Evolutionary conservation across 2,797 vertebrate genomes (phyloP).

Genomic region (Sphaeramia orbicularis): DNA sequence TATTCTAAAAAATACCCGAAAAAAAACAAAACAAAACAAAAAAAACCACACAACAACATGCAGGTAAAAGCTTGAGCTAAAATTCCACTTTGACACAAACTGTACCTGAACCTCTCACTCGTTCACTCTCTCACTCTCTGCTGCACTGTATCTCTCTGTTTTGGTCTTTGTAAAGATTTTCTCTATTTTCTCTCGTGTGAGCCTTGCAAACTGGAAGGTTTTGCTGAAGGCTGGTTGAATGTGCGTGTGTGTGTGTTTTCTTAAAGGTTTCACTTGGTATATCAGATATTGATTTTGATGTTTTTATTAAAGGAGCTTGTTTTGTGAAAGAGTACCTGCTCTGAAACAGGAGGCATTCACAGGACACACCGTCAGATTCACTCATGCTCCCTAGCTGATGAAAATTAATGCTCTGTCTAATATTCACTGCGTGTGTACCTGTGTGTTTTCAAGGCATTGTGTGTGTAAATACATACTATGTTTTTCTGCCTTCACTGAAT

Average conservation of each 20-base stretch:
- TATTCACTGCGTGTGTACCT: slow-evolving; percentile 42
- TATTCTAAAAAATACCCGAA: slow-evolving; percentile 1
- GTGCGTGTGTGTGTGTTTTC: slow-evolving; percentile 50
- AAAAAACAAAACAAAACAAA: slow-evolving; percentile 36
- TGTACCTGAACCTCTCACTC: neutral
- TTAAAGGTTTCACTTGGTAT: slow-evolving; percentile 68
- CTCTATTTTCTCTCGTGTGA: slow-evolving; percentile 13
- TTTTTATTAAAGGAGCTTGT: slow-evolving; percentile 78
- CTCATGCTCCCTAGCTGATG: slow-evolving; percentile 67
- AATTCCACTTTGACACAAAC: slow-evolving; percentile 19
- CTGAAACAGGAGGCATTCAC: slow-evolving; percentile 51
- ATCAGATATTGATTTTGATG: slow-evolving; percentile 70
- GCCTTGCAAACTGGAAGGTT: slow-evolving; percentile 25
- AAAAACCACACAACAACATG: slow-evolving; percentile 31
- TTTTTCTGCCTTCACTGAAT: slow-evolving; percentile 14
- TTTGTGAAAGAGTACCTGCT: slow-evolving; percentile 40
- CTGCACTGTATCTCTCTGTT: neutral
- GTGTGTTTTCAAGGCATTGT: neutral
- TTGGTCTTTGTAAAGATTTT: slow-evolving; percentile 11
- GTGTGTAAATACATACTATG: slow-evolving; percentile 5
- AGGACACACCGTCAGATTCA: slow-evolving; percentile 62
- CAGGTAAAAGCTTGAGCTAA: slow-evolving; percentile 33
- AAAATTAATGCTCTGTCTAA: slow-evolving; percentile 76
- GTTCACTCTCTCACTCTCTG: slow-evolving; percentile 7
- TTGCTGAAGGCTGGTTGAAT: slow-evolving; percentile 27